A percentile compares a stretch with the other conserved stretches of the same genome.
phyloP scores from a whole-genome alignment of 1,140 invertebrate genomes.

The Euglossa dilemma region DNA sequence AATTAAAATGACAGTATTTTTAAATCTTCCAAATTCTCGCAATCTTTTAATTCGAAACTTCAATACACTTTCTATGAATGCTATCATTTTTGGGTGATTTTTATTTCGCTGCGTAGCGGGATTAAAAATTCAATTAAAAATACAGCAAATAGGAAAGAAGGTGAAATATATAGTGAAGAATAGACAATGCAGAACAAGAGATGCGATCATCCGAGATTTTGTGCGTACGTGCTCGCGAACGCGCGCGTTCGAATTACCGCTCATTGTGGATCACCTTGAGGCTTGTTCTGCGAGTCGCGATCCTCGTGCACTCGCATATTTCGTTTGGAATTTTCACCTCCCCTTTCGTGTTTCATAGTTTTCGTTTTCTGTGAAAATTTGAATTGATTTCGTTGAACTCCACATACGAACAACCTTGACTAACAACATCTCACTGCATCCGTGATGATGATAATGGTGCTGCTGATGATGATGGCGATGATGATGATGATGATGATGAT shows the following conservation, averaged over 20 bases:
- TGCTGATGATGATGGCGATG: slow-evolving; percentile 7
- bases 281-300: slow-evolving; percentile 20
- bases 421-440: slow-evolving; percentile 43
- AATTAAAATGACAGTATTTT: neutral
- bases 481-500: slow-evolving; percentile 31
- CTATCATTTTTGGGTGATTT: no score
- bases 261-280: slow-evolving; percentile 61
- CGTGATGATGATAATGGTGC: slow-evolving; percentile 7
- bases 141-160: neutral
- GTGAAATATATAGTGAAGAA: neutral
- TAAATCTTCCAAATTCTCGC: no score
- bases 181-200: neutral
- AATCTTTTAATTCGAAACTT: neutral
- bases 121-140: no score
- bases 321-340: neutral
- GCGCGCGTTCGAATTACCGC: slow-evolving; percentile 29
- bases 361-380: slow-evolving; percentile 18
- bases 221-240: slow-evolving; percentile 28
- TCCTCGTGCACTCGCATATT: slow-evolving; percentile 24
- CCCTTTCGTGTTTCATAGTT: neutral
- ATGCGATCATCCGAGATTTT: slow-evolving; percentile 12
- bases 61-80: neutral
- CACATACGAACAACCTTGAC: slow-evolving; percentile 19
- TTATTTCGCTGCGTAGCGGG: no score
- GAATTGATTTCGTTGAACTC: neutral